These are phyloP conservation scores for Siniperca chuatsi DNA, from an alignment of 2,113 vertebrate species.

Conservation along the genomic window DNA sequence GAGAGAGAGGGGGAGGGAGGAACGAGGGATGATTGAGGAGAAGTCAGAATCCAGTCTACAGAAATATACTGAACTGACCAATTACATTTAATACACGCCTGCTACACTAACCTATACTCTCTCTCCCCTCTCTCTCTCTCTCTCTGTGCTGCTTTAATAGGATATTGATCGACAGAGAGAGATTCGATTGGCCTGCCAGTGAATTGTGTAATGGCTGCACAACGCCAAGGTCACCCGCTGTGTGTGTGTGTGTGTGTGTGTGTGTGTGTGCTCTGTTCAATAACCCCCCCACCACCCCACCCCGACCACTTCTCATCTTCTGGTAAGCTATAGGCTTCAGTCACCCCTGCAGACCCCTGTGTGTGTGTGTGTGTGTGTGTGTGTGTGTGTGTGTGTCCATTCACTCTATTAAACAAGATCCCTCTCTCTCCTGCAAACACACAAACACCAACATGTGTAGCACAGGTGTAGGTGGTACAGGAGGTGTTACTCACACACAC, in stretches of 20 bases:
- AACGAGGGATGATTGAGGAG: conserved; percentile 33
- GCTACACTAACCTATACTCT: conserved; percentile 44
- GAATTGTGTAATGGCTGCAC: conserved; percentile 96
- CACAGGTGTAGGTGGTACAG: neutral
- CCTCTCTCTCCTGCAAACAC: conserved; percentile 1
- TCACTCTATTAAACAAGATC: conserved; percentile 30
- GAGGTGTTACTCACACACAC: neutral
- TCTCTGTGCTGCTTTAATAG: conserved; percentile 92
- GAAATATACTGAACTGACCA: conserved; percentile 66
- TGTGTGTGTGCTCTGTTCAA: conserved; percentile 48
- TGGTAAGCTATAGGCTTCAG: conserved; percentile 68
- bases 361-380: conserved; percentile 25
- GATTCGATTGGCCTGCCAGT: conserved; percentile 95
- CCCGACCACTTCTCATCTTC: conserved; percentile 65
- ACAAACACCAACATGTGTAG: conserved; percentile 17
- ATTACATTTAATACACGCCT: conserved; percentile 64
- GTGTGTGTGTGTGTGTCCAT: conserved; percentile 16
- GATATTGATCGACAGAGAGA: conserved; percentile 98
- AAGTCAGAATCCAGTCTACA: conserved; percentile 41
- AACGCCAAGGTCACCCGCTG: conserved; percentile 92
- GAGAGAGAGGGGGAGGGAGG: neutral
- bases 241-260: conserved; percentile 45
- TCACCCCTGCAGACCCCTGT: conserved; percentile 60
- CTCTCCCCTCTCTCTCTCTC: conserved; percentile 34
- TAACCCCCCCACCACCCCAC: conserved; percentile 12